phyloP scores from a whole-genome alignment of 2,888 invertebrate species.

The Leucophenga maculata region DNA sequence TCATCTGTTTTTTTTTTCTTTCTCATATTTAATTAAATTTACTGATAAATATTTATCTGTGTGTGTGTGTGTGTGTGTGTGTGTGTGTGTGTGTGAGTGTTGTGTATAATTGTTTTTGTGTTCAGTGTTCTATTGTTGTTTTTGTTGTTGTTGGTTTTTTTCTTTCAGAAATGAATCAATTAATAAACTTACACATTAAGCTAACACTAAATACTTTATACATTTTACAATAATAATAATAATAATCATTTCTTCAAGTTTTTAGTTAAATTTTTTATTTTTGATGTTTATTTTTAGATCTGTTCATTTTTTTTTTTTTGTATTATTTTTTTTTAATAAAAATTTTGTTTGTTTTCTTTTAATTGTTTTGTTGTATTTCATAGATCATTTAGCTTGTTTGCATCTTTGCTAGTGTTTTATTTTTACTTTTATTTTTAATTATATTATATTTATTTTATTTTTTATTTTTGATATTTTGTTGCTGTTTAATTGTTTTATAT shows the following conservation, averaged over 20 bases:
- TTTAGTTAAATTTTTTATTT: not conserved
- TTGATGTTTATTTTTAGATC: constrained; percentile 27
- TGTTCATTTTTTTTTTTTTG: constrained; percentile 25
- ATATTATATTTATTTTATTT: constrained; percentile 35
- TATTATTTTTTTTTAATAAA: constrained; percentile 9
- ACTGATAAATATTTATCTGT: no score
- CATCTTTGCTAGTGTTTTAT: constrained; percentile 52
- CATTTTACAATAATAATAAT: constrained; percentile 64
- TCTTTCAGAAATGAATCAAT: constrained; percentile 36
- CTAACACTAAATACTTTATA: constrained; percentile 68
- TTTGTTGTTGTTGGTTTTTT: constrained; percentile 43
- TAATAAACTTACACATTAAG: constrained; percentile 66
- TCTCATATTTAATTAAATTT: no score
- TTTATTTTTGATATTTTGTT: constrained; percentile 35
- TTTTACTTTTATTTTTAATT: constrained; percentile 32
- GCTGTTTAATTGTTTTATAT: constrained; percentile 18
- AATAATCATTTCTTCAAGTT: constrained; percentile 41
- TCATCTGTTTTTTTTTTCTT: no score
- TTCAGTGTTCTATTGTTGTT: constrained; percentile 26
- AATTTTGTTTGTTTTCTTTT: constrained; percentile 46
- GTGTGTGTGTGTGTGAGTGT: no score
- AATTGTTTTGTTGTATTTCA: constrained; percentile 52
- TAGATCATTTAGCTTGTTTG: not conserved
- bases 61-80: no score
- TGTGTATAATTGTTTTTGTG: no score